Percentiles rank a stretch among this genome's conserved stretches.
Conservation (phyloP, 2,888 invertebrate species). For the Acrobasis consociella region DNA sequence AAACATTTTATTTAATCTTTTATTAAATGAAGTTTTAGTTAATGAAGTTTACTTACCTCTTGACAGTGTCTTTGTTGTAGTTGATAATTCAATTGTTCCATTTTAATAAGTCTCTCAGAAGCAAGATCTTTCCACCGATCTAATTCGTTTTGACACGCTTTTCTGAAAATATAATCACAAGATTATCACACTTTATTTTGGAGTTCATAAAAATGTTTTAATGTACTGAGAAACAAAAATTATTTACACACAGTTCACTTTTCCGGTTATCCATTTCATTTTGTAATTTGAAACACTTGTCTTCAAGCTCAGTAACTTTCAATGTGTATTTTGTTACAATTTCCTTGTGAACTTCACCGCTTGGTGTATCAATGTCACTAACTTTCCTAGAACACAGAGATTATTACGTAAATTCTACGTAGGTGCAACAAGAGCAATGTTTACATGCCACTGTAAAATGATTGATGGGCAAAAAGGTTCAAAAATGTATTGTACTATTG, state of each 20-base stretch:
- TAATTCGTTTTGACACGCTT: conserved; percentile 62
- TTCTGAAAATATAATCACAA: conserved; percentile 44
- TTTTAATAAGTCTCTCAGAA: conserved; percentile 84
- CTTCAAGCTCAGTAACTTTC: conserved; percentile 66
- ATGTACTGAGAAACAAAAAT: conserved; percentile 54
- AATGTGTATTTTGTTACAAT: conserved; percentile 65
- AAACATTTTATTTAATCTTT: too few relatives aligned
- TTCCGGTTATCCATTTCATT: conserved; percentile 68
- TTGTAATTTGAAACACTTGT: conserved; percentile 67
- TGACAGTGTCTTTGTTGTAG: conserved; percentile 84
- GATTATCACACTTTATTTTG: not conserved
- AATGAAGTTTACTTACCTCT: conserved; percentile 59
- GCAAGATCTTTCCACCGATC: conserved; percentile 86
- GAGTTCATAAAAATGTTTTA: conserved; percentile 36
- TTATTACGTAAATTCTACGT: conserved; percentile 35
- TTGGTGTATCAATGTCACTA: conserved; percentile 46
- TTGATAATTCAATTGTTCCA: conserved; percentile 84
- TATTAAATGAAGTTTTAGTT: too few relatives aligned
- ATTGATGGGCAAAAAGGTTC: conserved; percentile 43
- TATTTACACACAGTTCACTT: conserved; percentile 75
- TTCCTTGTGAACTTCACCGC: conserved; percentile 55
- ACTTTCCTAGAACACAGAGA: conserved; percentile 52
- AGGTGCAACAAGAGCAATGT: conserved; percentile 46
- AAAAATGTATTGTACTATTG: conserved; percentile 7
- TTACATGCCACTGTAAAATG: conserved; percentile 44